These are phyloP conservation scores for Dendrolimus kikuchii DNA, from an alignment of 1,140 invertebrate species.

Conservation along the genomic window DNA sequence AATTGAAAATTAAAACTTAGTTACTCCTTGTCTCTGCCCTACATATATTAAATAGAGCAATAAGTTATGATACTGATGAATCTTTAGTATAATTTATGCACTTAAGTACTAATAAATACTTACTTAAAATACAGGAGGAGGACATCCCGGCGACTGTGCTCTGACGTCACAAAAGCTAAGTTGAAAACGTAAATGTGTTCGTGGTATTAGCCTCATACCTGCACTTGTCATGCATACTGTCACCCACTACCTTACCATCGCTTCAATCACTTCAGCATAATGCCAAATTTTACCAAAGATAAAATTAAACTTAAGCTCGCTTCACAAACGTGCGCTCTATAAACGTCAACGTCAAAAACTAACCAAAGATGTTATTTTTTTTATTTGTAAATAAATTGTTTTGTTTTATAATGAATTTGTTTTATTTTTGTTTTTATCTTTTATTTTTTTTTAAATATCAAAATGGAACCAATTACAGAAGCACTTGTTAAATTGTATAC, in stretches of 20 bases:
- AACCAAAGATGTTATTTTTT: slow-evolving; percentile 33
- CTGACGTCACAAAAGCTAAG: slow-evolving; percentile 61
- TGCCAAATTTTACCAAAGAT: slow-evolving; percentile 11
- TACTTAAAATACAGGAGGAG: slow-evolving; percentile 47
- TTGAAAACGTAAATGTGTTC: slow-evolving; percentile 55
- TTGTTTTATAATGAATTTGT: slow-evolving; percentile 30
- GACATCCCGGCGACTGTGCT: slow-evolving; percentile 63
- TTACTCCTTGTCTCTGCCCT: too few relatives aligned
- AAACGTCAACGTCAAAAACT: slow-evolving; percentile 8
- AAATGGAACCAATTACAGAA: slow-evolving; percentile 41
- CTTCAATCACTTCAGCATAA: slow-evolving; percentile 44
- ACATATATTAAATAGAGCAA: too few relatives aligned
- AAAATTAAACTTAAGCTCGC: slow-evolving; percentile 23
- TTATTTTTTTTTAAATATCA: slow-evolving; percentile 38
- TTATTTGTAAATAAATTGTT: slow-evolving; percentile 42
- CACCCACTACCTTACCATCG: slow-evolving; percentile 65
- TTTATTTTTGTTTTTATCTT: slow-evolving; percentile 20
- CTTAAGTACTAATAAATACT: background rate
- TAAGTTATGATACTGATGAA: too few relatives aligned
- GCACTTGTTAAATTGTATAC: slow-evolving; percentile 50
- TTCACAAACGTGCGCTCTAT: slow-evolving; percentile 12
- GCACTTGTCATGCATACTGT: slow-evolving; percentile 34
- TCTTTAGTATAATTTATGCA: too few relatives aligned
- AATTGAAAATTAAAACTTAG: too few relatives aligned
- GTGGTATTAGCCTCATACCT: slow-evolving; percentile 52